Evolutionary conservation across 1,140 invertebrate species (phyloP).

Genomic region (roundworm (Caenorhabditis elegans)): DNA sequence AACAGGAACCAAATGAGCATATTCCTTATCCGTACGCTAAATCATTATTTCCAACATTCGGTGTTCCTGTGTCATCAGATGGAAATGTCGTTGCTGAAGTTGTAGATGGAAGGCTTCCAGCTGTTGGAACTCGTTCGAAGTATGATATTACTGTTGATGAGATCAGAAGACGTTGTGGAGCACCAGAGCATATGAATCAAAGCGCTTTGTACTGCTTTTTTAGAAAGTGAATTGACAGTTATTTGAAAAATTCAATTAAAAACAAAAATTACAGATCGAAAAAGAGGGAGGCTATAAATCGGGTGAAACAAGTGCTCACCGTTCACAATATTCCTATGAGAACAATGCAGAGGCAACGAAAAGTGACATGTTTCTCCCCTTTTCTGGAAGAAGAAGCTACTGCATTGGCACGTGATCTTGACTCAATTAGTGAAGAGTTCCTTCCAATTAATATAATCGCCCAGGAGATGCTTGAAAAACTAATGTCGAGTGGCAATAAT

Average conservation of each 20-base stretch:
- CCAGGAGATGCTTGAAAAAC: neutral
- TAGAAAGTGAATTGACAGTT: neutral
- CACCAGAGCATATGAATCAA: neutral
- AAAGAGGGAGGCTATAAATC: neutral
- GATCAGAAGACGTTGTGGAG: neutral
- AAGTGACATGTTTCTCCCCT: neutral
- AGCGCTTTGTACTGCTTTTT: neutral
- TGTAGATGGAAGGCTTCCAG: neutral
- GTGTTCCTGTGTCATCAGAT: neutral
- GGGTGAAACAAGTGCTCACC: neutral
- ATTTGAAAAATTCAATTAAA: no score
- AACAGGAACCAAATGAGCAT: no score
- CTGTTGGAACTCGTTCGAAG: neutral
- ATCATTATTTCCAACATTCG: neutral
- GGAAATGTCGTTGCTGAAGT: neutral
- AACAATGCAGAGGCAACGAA: neutral
- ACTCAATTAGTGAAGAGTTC: neutral
- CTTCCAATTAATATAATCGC: neutral
- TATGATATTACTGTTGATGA: neutral
- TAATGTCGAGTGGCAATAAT: neutral
- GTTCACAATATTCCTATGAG: neutral
- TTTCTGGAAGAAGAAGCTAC: neutral
- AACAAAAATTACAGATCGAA: neutral
- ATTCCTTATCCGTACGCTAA: no score
- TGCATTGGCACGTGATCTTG: neutral